Conservation (phyloP, 2,888 invertebrate species). For the Allygus modestus region DNA sequence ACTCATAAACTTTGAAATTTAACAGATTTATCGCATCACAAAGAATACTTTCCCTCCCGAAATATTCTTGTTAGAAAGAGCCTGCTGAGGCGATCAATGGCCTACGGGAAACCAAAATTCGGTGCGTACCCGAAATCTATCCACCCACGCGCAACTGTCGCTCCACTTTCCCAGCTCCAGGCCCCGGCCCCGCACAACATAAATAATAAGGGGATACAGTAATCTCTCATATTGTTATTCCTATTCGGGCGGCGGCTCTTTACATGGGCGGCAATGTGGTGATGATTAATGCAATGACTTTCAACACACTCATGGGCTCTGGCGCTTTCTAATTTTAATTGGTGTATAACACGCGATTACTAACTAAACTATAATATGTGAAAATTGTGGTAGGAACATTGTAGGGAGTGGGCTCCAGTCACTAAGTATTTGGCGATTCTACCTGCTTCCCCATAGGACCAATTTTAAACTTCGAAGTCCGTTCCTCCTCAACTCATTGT, state of each 20-base stretch:
- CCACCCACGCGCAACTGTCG: background rate
- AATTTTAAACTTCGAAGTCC: too few relatives aligned
- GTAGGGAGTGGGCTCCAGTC: too few relatives aligned
- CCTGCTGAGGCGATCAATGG: background rate
- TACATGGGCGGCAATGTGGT: background rate
- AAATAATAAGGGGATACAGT: background rate
- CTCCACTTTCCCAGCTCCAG: conserved; percentile 8
- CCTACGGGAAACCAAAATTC: background rate
- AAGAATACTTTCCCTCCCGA: background rate
- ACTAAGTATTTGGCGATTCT: too few relatives aligned
- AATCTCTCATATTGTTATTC: conserved; percentile 27
- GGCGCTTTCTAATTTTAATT: conserved; percentile 7
- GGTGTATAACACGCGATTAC: too few relatives aligned
- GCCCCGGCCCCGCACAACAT: background rate
- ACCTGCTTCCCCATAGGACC: too few relatives aligned
- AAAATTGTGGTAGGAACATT: too few relatives aligned
- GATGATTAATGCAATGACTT: conserved; percentile 10
- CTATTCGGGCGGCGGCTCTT: conserved; percentile 2
- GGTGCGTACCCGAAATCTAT: background rate
- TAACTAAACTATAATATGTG: too few relatives aligned
- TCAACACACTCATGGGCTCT: background rate
- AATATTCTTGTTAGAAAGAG: background rate
- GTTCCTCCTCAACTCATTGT: too few relatives aligned
- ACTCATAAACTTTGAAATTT: too few relatives aligned
- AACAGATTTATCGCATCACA: too few relatives aligned